Conservation (phyloP, 2,888 invertebrate species). For the Apotomis betuletana region DNA sequence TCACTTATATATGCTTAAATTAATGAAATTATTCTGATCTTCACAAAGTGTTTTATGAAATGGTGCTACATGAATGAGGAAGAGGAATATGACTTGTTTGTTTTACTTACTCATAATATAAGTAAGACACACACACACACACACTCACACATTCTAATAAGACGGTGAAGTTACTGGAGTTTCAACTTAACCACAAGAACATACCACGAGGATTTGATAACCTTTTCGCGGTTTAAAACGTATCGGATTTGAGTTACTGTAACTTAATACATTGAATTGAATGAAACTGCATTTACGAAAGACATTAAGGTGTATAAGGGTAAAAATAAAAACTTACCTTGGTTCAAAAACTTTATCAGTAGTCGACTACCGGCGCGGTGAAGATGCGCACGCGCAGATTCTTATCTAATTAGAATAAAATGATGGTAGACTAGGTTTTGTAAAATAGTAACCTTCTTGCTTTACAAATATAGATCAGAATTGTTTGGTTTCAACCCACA, state of each 20-base stretch:
- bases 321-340: slow-evolving; percentile 1
- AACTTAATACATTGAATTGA: background rate
- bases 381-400: background rate
- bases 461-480: background rate
- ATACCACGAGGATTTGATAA: slow-evolving; percentile 34
- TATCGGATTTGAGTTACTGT: background rate
- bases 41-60: no score
- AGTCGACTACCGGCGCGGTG: background rate
- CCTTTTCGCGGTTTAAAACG: slow-evolving; percentile 8
- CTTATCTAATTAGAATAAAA: background rate
- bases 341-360: background rate
- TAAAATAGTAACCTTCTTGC: background rate
- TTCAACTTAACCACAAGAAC: no score
- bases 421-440: background rate
- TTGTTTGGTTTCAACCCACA: background rate
- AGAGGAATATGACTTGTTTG: no score
- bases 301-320: background rate
- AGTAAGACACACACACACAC: no score
- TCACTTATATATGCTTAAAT: no score
- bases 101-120: no score
- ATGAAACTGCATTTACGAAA: background rate
- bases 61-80: no score
- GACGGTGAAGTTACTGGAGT: no score
- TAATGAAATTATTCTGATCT: no score
- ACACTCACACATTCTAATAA: no score